phyloP scores from a whole-genome alignment of 2,888 invertebrate genomes.

The Acrobasis consociella region DNA sequence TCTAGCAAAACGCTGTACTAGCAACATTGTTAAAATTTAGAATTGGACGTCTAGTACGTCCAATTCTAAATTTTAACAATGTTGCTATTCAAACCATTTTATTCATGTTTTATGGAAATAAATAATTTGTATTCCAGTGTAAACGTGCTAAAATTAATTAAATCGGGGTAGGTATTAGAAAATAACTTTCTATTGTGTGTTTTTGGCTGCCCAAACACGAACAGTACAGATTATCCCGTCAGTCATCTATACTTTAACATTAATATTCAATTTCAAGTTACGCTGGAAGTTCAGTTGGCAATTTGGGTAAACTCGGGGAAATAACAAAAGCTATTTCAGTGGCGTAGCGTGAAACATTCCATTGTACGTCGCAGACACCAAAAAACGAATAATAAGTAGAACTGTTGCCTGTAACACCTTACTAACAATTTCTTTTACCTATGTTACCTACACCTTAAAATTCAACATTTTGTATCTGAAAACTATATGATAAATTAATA shows the following conservation, averaged over 20 bases:
- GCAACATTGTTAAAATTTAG: no score
- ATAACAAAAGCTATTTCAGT: constrained; percentile 33
- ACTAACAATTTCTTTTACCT: no score
- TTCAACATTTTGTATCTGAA: no score
- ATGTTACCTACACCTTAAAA: no score
- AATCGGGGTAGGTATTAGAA: no score
- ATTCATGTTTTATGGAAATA: no score
- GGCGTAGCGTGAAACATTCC: constrained; percentile 27
- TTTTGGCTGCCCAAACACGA: constrained; percentile 2
- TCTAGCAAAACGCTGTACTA: no score
- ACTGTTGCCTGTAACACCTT: neutral
- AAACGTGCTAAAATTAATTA: neutral
- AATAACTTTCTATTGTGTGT: constrained; percentile 1
- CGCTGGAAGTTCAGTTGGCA: constrained; percentile 23
- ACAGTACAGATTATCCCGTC: constrained; percentile 1
- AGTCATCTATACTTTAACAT: neutral
- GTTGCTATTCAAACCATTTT: no score
- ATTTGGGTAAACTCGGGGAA: constrained; percentile 22
- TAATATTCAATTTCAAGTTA: constrained; percentile 17
- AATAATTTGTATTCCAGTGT: no score
- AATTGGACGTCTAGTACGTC: no score
- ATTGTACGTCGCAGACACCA: constrained; percentile 32
- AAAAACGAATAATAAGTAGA: neutral
- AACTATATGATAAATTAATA: no score
- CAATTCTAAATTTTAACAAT: no score